Percentiles rank a stretch among this genome's conserved stretches.
These are phyloP conservation scores for Caenorhabditis sp. DNA, from an alignment of 2,888 invertebrate genomes.

Conservation along the genomic window DNA sequence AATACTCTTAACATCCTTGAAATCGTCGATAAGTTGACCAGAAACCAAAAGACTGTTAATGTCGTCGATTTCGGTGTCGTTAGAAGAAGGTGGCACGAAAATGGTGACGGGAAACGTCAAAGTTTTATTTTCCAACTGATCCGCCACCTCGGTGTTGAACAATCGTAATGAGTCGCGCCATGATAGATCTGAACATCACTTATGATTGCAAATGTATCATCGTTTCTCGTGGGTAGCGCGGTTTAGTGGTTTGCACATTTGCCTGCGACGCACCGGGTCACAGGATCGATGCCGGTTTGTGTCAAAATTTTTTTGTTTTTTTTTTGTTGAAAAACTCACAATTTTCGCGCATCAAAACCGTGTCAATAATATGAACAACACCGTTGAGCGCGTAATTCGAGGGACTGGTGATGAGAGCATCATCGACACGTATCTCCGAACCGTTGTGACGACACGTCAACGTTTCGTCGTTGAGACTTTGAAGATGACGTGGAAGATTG, in stretches of 20 bases:
- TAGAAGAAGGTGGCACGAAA: not conserved
- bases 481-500: not conserved
- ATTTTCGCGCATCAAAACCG: conserved; percentile 4
- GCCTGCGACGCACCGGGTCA: too few species aligned
- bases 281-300: too few species aligned
- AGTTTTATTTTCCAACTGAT: not conserved
- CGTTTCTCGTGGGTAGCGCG: too few species aligned
- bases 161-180: conserved; percentile 4
- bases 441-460: not conserved
- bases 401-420: not conserved
- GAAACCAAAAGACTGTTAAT: not conserved
- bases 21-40: not conserved
- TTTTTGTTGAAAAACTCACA: too few species aligned
- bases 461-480: not conserved
- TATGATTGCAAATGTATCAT: too few species aligned
- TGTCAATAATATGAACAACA: conserved; percentile 10
- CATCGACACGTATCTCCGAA: not conserved
- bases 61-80: not conserved
- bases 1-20: not conserved
- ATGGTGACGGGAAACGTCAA: not conserved
- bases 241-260: too few species aligned
- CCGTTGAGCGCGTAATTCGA: conserved; percentile 2
- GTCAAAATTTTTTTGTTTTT: too few species aligned
- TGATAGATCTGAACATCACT: conserved; percentile 5
- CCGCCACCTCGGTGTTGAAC: not conserved